These are phyloP conservation scores for Hipparchia sbordonii DNA, from an alignment of 2,888 invertebrate species.

Conservation along the genomic window DNA sequence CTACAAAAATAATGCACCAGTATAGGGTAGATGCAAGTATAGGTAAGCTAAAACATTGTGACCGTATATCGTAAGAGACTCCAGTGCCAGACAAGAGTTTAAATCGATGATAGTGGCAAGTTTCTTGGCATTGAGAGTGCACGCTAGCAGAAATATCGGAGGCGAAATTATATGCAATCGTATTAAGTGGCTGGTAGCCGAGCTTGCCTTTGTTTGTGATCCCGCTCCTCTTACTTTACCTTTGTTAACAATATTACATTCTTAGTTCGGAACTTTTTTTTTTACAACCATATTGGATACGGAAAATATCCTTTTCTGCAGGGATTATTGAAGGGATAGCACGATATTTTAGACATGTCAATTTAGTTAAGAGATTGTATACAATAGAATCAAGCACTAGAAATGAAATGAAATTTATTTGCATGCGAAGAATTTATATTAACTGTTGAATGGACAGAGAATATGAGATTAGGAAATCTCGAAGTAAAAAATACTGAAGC, in stretches of 20 bases:
- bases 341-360: no score
- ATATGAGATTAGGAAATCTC: no score
- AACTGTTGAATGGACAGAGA: no score
- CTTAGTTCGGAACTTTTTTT: neutral
- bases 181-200: slow-evolving; percentile 16
- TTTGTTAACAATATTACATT: neutral
- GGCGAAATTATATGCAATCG: slow-evolving; percentile 21
- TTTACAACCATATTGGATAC: neutral
- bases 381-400: no score
- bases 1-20: no score
- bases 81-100: slow-evolving; percentile 17
- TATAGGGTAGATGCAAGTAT: neutral
- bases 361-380: no score
- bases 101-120: slow-evolving; percentile 21
- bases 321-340: no score
- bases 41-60: neutral
- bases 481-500: no score
- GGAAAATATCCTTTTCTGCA: neutral
- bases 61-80: slow-evolving; percentile 4
- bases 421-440: no score
- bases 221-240: slow-evolving; percentile 15
- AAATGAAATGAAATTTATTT: no score
- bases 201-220: slow-evolving; percentile 17
- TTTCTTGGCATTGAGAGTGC: slow-evolving; percentile 21
- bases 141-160: slow-evolving; percentile 17